Percentiles rank a stretch among this genome's conserved stretches.
These are phyloP conservation scores for Melanargia galathea DNA, from an alignment of 2,888 invertebrate species.

Conservation along the genomic window DNA sequence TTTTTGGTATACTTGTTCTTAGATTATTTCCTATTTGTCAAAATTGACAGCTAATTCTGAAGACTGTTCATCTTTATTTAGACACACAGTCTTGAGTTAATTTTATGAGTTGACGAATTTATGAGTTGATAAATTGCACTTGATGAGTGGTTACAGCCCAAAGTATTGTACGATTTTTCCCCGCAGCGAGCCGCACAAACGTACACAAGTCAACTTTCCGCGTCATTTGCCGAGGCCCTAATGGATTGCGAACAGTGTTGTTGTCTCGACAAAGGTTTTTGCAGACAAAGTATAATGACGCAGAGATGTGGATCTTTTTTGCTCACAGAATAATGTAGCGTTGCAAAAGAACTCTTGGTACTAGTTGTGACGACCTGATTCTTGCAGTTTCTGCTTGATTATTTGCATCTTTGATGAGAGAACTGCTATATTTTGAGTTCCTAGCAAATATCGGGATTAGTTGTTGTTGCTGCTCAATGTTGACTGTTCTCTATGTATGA, in stretches of 20 bases:
- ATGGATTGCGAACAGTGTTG: constrained; percentile 73
- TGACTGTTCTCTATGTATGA: background rate
- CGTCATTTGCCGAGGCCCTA: constrained; percentile 73
- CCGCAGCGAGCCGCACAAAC: constrained; percentile 47
- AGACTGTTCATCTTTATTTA: background rate
- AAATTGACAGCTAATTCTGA: background rate
- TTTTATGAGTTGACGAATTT: no score
- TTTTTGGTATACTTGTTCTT: no score
- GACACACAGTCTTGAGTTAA: background rate
- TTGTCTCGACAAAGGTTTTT: constrained; percentile 70
- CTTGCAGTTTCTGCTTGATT: constrained; percentile 39
- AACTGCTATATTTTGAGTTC: background rate
- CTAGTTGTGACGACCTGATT: constrained; percentile 41
- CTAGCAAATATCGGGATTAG: no score
- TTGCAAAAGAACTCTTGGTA: constrained; percentile 36
- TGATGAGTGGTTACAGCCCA: background rate
- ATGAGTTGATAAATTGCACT: constrained; percentile 7
- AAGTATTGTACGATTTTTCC: constrained; percentile 44
- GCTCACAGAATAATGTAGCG: constrained; percentile 44
- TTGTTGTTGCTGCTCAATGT: no score
- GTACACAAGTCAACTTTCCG: constrained; percentile 70
- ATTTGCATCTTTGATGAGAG: constrained; percentile 28
- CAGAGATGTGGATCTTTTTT: constrained; percentile 46
- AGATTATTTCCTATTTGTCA: background rate
- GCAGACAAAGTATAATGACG: constrained; percentile 49